Evolutionary conservation across 2,113 vertebrate species (phyloP), one percentile per base, ranked within the genome.

Genomic region (Phylloscopus trochiloides): DNA sequence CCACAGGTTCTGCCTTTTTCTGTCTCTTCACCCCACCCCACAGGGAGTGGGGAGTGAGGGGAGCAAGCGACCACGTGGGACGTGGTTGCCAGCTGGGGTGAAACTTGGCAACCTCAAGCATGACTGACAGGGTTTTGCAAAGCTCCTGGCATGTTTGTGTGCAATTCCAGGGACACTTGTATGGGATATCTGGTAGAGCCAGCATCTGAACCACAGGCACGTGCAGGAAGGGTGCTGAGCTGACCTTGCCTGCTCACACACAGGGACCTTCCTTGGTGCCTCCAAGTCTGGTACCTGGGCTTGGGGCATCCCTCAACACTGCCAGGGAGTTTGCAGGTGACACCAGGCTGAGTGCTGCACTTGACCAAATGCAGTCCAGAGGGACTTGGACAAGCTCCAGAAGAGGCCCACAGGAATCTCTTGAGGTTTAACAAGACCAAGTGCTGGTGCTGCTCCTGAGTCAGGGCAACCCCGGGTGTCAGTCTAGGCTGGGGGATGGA

Each of bases 121-220:
- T 20, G 51, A 66, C 38, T 80, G 67, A 40, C 58, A 48, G 4
- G 6, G 38, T n/a, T 70, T 18, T 68, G 47, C 20, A 76, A 29
- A 88, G 52, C 22, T 26, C 17, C 40, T 59, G 43, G 58, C 10
- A 28, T 25, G 19, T 75, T 85, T 70, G 36, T 7, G 12, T 51
- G 47, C 43, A 40, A 61, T 57, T 80, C 50, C 40, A 45, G 55
- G 57, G n/a, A 38, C 42, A 21, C 29, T 59, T 16, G 4, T 15
- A 12, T 24, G 38, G 48, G 50, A 17, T 51, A 17, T 32, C 14
- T 17, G 22, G 48, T 50, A 43, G 61, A 84, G 73, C 17, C 90
- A 13, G 42, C 19, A 11, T 15, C 9, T 1, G 4, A 50, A 34
- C 40, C 13, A 5, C 6, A 13, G 62, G 26, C 52, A 3, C 0